Evolutionary conservation across 2,113 vertebrate genomes (phyloP), one percentile per base, ranked within the genome.

Genomic region (Caracal caracal): DNA sequence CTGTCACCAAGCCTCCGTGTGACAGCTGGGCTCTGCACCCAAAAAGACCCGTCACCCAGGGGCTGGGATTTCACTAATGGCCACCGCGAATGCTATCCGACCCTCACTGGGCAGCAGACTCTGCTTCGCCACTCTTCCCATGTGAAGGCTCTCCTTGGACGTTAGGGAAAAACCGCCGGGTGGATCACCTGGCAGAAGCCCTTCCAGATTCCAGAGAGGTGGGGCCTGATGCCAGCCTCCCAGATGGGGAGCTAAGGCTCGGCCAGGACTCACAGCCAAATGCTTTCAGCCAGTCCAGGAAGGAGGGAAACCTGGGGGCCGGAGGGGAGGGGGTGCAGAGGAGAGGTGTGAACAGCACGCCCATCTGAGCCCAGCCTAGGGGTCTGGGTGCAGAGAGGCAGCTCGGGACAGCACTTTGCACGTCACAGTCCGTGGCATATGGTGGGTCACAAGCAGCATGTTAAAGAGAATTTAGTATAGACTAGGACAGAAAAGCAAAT

Each of bases 401-500:
- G 85, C 81, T 30, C 5, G 2, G 66, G 66, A 33, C 2, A 1
- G 37, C 11, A 1, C 30, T 43, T 51, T 9, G 10, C 61, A 56
- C 35, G 51, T 9, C 37, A 8, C 49, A 4, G 0, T 3, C 84
- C 28, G 28, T 6, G 35, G 84, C 88, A 83, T 10, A 1, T 15
- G 53, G 51, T 19, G 30, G 82, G 22, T 91, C 66, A 63, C 78
- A 61, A 49, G 30, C 63, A 78, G 56, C 51, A 24, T 33, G 96
- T 96, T 79, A 24, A 90, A 71, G 59, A 76, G 75, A 70, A 87
- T 86, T 81, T 16, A 71, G 76, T 65, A 59, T 1, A 92, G 53
- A 79, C 24, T 30, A 63, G 51, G 95, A 82, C 43, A 20, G 73
- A 89, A 93, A 88, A 51, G 86, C 86, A 93, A 88, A 95, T 49